Evolutionary conservation across 2,113 vertebrate species (phyloP).

Genomic region (Phyllopteryx taeniolatus): DNA sequence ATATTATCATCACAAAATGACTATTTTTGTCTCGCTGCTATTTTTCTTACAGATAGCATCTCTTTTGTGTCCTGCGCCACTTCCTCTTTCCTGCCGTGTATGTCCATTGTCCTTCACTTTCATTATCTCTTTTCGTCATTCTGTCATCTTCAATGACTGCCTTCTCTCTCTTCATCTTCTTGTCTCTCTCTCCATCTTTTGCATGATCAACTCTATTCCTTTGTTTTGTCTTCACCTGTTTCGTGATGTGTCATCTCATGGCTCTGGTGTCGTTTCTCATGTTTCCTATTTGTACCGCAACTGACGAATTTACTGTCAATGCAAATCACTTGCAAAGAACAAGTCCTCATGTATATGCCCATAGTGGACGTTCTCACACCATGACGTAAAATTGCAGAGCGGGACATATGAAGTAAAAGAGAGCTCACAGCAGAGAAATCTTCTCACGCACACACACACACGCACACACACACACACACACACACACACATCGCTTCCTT

Average conservation of each 20-base stretch:
- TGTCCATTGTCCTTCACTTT: slow-evolving; percentile 3
- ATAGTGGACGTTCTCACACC: too few species aligned
- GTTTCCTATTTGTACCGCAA: background rate
- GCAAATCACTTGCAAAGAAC: too few species aligned
- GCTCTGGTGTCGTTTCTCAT: background rate
- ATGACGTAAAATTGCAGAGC: too few species aligned
- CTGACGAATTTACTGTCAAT: too few species aligned
- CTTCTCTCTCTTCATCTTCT: slow-evolving; percentile 1
- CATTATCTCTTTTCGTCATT: slow-evolving; percentile 11
- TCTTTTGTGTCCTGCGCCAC: slow-evolving; percentile 7
- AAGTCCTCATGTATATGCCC: too few species aligned
- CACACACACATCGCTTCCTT: slow-evolving; percentile 20
- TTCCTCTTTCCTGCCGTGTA: background rate
- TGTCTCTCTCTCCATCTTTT: slow-evolving; percentile 9
- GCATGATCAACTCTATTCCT: slow-evolving; percentile 4
- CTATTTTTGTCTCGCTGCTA: background rate
- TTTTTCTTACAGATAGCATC: slow-evolving; percentile 5
- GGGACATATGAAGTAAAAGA: too few species aligned
- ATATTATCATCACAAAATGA: background rate
- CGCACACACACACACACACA: too few species aligned
- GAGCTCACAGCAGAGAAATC: too few species aligned
- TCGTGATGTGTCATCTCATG: background rate
- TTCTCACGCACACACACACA: too few species aligned
- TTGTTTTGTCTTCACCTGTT: slow-evolving; percentile 10
- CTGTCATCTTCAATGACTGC: slow-evolving; percentile 25